These are phyloP conservation scores for Corythoichthys intestinalis DNA, from an alignment of 2,113 vertebrate genomes.

Conservation along the genomic window DNA sequence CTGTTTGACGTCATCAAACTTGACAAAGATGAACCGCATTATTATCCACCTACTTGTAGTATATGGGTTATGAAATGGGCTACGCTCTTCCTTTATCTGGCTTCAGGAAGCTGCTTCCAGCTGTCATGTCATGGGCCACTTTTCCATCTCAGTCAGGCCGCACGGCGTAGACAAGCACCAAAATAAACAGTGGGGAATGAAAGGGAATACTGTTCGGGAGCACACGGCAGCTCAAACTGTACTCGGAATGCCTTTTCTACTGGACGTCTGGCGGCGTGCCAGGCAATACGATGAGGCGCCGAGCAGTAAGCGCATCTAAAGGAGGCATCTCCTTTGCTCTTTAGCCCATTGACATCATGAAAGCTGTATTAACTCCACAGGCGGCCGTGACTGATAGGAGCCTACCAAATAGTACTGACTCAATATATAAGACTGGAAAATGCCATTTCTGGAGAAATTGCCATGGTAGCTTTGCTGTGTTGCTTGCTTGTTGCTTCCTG, in stretches of 20 bases:
- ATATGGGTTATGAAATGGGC: conserved; percentile 1
- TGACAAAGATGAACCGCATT: neutral
- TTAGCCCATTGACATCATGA: neutral
- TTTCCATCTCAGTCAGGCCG: conserved; percentile 67
- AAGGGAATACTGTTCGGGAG: conserved; percentile 76
- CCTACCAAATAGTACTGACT: too few species aligned
- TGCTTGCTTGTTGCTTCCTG: too few species aligned
- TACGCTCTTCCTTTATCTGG: conserved; percentile 41
- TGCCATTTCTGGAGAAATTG: too few species aligned
- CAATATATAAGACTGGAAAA: too few species aligned
- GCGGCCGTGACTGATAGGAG: neutral
- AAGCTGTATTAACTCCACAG: conserved; percentile 1
- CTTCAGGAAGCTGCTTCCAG: conserved; percentile 57
- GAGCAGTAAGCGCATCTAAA: conserved; percentile 5
- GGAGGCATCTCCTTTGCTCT: neutral
- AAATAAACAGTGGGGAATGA: conserved; percentile 76
- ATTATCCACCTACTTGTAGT: neutral
- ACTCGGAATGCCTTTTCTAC: conserved; percentile 66
- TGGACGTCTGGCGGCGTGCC: conserved; percentile 58
- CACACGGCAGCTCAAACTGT: conserved; percentile 65
- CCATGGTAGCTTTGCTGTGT: too few species aligned
- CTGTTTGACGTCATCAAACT: neutral
- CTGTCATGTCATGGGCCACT: conserved; percentile 58
- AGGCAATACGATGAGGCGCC: conserved; percentile 47
- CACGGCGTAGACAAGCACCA: conserved; percentile 72